phyloP scores from a whole-genome alignment of 1,140 invertebrate species.

The Sogatella furcifera region DNA sequence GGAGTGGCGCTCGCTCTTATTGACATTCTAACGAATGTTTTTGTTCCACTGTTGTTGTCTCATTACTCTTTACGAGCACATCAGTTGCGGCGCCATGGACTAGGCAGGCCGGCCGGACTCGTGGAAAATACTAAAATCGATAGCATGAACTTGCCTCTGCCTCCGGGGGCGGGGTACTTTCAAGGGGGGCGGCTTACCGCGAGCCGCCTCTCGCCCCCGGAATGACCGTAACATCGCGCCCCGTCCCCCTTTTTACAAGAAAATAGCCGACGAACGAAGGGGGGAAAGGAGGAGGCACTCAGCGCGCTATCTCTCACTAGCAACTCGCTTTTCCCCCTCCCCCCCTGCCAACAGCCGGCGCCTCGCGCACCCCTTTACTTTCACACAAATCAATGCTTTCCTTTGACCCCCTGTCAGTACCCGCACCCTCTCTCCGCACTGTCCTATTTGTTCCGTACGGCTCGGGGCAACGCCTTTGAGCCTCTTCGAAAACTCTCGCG shows the following conservation, averaged over 20 bases:
- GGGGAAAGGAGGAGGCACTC: no score
- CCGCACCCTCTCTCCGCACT: no score
- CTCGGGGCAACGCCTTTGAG: no score
- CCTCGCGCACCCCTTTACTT: neutral
- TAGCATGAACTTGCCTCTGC: conserved; percentile 16
- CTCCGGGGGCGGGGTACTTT: conserved; percentile 15
- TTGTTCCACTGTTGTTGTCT: conserved; percentile 1
- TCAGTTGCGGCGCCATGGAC: conserved; percentile 13
- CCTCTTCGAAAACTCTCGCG: no score
- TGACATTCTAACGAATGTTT: conserved; percentile 2
- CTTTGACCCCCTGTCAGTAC: no score
- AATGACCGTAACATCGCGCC: neutral
- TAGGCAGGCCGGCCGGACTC: conserved; percentile 2
- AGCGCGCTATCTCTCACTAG: no score
- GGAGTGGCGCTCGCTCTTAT: neutral
- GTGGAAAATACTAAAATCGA: conserved; percentile 16
- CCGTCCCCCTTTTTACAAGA: neutral
- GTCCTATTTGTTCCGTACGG: no score
- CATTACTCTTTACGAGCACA: conserved; percentile 13
- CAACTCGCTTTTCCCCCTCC: conserved; percentile 5
- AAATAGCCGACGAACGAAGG: no score
- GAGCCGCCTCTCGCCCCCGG: neutral
- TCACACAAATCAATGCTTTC: neutral
- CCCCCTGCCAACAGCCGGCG: neutral
- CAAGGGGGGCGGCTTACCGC: conserved; percentile 10